phyloP scores from a whole-genome alignment of 2,888 invertebrate species.

The Acleris emargana region DNA sequence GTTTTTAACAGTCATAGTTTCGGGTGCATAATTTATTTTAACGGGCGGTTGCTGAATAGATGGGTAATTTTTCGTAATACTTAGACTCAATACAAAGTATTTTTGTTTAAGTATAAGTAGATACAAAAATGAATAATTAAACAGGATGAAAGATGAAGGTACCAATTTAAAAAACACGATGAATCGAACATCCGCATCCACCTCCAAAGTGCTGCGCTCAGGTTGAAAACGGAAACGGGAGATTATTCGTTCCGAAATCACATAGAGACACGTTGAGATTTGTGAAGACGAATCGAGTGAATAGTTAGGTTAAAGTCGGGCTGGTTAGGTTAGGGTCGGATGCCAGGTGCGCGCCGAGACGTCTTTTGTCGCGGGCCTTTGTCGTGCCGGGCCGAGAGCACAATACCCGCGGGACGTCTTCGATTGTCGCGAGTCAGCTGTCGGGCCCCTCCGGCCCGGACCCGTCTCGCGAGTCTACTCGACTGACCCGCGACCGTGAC shows the following conservation, averaged over 20 bases:
- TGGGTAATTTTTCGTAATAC: not conserved
- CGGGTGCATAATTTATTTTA: slow-evolving; percentile 18
- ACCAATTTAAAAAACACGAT: slow-evolving; percentile 8
- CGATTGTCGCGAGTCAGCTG: slow-evolving; percentile 80
- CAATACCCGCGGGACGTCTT: slow-evolving; percentile 81
- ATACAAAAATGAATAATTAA: not conserved
- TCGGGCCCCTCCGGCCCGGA: slow-evolving; percentile 56
- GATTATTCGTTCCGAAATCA: slow-evolving; percentile 49
- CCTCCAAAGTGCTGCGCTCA: slow-evolving; percentile 18
- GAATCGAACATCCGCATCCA: slow-evolving; percentile 32
- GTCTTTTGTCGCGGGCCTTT: slow-evolving; percentile 64
- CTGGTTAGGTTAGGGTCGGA: slow-evolving; percentile 72
- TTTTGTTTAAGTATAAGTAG: too few species aligned
- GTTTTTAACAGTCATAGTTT: slow-evolving; percentile 23
- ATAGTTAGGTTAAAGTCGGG: slow-evolving; percentile 52
- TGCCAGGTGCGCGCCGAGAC: slow-evolving; percentile 78
- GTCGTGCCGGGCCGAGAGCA: slow-evolving; percentile 58
- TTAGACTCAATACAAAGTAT: not conserved
- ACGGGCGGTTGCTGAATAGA: not conserved
- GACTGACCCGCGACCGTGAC: slow-evolving; percentile 57
- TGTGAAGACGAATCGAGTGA: slow-evolving; percentile 47
- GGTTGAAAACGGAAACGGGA: slow-evolving; percentile 54
- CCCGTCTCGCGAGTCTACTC: slow-evolving; percentile 51
- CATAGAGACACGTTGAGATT: slow-evolving; percentile 49
- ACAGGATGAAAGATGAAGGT: slow-evolving; percentile 10